Evolutionary conservation across 2,113 vertebrate species (phyloP).

Genomic region (Esox niger): DNA sequence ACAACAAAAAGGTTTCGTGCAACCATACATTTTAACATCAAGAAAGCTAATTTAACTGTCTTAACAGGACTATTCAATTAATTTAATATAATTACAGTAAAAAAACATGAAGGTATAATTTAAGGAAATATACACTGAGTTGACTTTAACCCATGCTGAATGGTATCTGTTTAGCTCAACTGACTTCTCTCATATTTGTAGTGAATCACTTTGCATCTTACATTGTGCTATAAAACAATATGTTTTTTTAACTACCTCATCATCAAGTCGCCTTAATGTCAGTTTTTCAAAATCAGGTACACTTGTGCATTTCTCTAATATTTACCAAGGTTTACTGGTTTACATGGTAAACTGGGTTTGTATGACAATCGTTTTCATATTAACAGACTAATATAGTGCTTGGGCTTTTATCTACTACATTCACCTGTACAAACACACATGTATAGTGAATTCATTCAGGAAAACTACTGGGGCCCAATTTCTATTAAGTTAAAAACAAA

Average conservation of each 20-base stretch:
- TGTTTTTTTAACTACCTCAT: slow-evolving; percentile 6
- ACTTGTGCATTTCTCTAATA: too few species aligned
- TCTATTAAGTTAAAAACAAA: too few species aligned
- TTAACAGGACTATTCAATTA: not conserved
- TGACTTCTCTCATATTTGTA: not conserved
- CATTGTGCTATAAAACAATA: too few species aligned
- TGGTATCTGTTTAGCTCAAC: not conserved
- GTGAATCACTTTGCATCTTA: too few species aligned
- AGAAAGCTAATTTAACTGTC: not conserved
- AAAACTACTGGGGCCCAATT: too few species aligned
- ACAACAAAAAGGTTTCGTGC: not conserved
- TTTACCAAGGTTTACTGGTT: not conserved
- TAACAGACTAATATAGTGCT: too few species aligned
- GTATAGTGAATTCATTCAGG: too few species aligned
- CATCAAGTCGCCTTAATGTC: not conserved
- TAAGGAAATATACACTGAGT: too few species aligned
- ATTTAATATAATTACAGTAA: not conserved
- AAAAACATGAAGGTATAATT: not conserved
- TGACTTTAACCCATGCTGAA: not conserved
- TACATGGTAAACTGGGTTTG: not conserved
- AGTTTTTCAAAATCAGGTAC: not conserved
- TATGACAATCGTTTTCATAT: too few species aligned
- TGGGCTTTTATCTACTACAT: too few species aligned
- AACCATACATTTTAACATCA: not conserved
- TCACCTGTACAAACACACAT: too few species aligned